phyloP scores from a whole-genome alignment of 2,113 vertebrate genomes.

The Indri indri region DNA sequence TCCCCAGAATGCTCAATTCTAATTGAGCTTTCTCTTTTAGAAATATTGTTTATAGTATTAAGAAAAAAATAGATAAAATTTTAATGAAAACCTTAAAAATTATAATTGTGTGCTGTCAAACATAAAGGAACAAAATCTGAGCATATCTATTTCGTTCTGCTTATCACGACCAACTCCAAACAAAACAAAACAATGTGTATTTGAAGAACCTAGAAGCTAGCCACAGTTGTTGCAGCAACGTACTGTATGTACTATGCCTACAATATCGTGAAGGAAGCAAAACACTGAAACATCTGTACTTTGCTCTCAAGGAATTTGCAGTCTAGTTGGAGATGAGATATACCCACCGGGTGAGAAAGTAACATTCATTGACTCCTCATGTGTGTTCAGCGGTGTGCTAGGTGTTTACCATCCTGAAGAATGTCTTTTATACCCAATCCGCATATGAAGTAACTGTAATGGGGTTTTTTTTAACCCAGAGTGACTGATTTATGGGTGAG shows the following conservation, averaged over 20 bases:
- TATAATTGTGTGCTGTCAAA: not conserved
- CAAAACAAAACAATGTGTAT: not conserved
- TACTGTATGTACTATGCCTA: not conserved
- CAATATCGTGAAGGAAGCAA: not conserved
- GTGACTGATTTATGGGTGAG: not conserved
- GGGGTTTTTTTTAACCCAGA: not conserved
- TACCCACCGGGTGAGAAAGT: not conserved
- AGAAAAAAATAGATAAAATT: not conserved
- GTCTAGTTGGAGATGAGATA: not conserved
- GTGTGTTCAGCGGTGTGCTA: not conserved
- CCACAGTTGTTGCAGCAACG: not conserved
- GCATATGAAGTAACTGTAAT: not conserved
- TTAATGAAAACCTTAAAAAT: constrained; percentile 3
- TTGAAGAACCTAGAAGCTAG: not conserved
- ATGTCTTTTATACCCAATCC: not conserved
- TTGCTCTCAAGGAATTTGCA: not conserved
- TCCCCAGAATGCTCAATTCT: not conserved
- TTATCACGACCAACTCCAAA: not conserved
- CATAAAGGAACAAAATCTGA: not conserved
- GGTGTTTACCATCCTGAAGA: not conserved
- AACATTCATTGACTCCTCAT: not conserved
- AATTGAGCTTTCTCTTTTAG: not conserved
- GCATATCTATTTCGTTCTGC: not conserved
- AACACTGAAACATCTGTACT: not conserved
- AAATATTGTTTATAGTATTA: not conserved